Percentiles rank a stretch among this genome's conserved stretches.
These are phyloP conservation scores for Cardinalis cardinalis DNA, from an alignment of 2,113 vertebrate genomes.

Conservation along the genomic window DNA sequence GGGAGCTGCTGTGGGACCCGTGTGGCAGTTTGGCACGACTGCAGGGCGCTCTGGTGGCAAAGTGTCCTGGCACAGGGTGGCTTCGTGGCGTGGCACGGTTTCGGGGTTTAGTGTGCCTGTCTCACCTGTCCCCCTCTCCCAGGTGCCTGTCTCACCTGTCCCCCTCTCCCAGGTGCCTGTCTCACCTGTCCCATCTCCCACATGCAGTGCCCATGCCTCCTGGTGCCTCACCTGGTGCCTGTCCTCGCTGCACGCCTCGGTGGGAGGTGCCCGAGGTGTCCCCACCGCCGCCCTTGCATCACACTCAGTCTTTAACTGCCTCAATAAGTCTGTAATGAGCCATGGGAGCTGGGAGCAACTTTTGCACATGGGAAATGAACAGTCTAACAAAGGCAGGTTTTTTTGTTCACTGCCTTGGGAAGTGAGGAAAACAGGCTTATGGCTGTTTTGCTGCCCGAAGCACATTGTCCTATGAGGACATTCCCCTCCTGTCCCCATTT, in stretches of 20 bases:
- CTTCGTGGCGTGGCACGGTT: accelerated
- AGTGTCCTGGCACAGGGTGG: neutral
- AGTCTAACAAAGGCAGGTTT: neutral
- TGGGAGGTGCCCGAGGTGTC: neutral
- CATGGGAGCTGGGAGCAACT: neutral
- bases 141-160: too few species aligned
- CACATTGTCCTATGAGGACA: neutral
- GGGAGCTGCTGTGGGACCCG: neutral
- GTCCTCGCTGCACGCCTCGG: accelerated
- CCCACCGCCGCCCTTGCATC: accelerated
- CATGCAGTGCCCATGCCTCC: accelerated
- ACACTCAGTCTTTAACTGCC: neutral
- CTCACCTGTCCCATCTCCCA: neutral
- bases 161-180: too few species aligned
- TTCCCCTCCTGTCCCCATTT: neutral
- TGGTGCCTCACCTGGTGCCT: neutral
- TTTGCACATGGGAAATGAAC: neutral
- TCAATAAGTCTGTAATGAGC: neutral
- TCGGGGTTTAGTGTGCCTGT: accelerated
- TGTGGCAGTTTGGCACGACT: neutral
- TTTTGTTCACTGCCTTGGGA: neutral
- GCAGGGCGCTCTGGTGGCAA: neutral
- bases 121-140: neutral
- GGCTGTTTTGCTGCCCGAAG: constrained; percentile 27
- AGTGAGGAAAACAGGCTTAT: constrained; percentile 14